Percentiles rank a stretch among this genome's conserved stretches.
phyloP scores from a whole-genome alignment of 2,888 invertebrate species.

The Cryptocheilus praepositus region DNA sequence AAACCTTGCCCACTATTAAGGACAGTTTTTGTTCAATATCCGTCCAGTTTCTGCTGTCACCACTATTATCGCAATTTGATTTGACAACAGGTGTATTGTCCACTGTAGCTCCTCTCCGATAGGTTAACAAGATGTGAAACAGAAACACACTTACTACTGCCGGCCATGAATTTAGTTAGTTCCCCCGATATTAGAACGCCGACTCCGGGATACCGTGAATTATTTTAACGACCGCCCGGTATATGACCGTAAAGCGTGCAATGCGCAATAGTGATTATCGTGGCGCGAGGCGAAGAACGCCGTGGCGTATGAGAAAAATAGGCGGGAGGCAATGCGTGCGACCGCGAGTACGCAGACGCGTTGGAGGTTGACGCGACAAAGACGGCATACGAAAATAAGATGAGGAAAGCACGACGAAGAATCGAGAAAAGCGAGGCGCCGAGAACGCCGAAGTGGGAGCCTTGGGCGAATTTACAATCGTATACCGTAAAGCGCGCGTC shows the following conservation, averaged over 20 bases:
- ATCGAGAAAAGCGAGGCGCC: not conserved
- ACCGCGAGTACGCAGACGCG: not conserved
- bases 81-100: no score
- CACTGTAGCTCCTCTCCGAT: no score
- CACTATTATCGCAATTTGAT: no score
- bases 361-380: no score
- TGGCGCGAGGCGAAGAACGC: not conserved
- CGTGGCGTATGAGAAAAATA: not conserved
- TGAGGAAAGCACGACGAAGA: not conserved
- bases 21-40: no score
- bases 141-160: no score
- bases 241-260: slow-evolving; percentile 14
- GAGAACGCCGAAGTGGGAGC: slow-evolving; percentile 1
- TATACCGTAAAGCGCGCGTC: slow-evolving; percentile 21
- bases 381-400: no score
- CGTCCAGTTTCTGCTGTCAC: no score
- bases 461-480: slow-evolving; percentile 39
- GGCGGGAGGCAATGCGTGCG: slow-evolving; percentile 9
- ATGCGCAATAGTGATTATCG: slow-evolving; percentile 56
- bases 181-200: no score
- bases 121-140: no score
- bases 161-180: no score
- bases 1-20: no score
- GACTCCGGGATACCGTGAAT: slow-evolving; percentile 10
- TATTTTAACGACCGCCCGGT: slow-evolving; percentile 37